Evolutionary conservation across 2,888 invertebrate species (phyloP).

Genomic region (Protonemura montana): DNA sequence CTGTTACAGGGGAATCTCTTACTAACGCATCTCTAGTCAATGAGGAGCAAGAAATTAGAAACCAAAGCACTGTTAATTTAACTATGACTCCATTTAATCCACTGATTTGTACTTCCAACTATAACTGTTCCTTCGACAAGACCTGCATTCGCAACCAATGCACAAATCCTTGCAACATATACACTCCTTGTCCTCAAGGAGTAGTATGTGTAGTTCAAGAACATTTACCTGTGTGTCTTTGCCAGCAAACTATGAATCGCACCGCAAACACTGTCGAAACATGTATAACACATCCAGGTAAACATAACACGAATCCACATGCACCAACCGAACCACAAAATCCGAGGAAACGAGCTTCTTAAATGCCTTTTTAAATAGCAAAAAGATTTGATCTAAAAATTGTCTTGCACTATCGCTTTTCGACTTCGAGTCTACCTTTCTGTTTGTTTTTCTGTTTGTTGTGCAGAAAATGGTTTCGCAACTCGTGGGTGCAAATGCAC

Average conservation of each 20-base stretch:
- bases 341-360: constrained; percentile 35
- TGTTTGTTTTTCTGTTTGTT: constrained; percentile 26
- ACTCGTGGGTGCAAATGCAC: constrained; percentile 15
- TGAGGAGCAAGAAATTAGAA: background rate
- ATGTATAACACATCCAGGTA: constrained; percentile 70
- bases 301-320: constrained; percentile 54
- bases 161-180: constrained; percentile 63
- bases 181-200: constrained; percentile 59
- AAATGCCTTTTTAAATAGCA: constrained; percentile 2
- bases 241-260: constrained; percentile 59
- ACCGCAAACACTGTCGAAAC: constrained; percentile 57
- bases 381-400: constrained; percentile 1
- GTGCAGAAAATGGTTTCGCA: background rate
- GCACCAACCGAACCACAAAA: constrained; percentile 37
- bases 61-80: background rate
- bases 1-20: constrained; percentile 19
- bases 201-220: constrained; percentile 62
- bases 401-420: constrained; percentile 37
- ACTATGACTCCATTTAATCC: background rate
- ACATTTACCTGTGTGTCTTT: constrained; percentile 67
- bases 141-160: constrained; percentile 63
- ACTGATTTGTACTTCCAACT: constrained; percentile 44
- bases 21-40: constrained; percentile 18
- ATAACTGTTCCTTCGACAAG: constrained; percentile 52
- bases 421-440: background rate